Base-by-base conservation (phyloP, 2,797 vertebrate species). In the Forpus xanthops region DNA sequence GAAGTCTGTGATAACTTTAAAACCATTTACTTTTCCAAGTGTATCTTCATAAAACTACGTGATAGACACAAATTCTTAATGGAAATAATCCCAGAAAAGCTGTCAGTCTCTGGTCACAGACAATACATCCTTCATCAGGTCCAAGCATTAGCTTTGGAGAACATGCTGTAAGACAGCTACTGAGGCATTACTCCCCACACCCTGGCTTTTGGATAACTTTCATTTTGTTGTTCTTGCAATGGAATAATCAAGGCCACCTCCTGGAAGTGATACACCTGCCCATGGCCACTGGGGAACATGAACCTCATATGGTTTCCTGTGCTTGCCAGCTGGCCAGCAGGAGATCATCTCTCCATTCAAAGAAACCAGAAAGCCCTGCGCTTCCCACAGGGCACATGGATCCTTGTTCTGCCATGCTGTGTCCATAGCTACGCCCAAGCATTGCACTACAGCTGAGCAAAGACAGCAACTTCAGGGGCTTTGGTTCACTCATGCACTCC, bases 401-500 rank as follows among this genome's bases (percentile, higher is more conserved):
- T 91, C 75, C 61, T 68, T 31, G 61, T 30, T 75, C 74, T 79
- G 56, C 78, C 71, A 49, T 1, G 6, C 33, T 3, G 56, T 67
- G 92, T 74, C 78, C 89, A 74, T 62, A 27, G 78, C 49, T 85
- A 91, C 12, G 1, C 41, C 78, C 5, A 37, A 80, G 27, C 76
- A 27, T 55, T 81, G 78, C 58, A 88, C 62, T 49, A 62, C 91
- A 78, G 87, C 85, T 81, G 70, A 93, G 68, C 47, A 85, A 87
- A 87, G 68, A 52, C 75, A 83, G 89, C 49, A 73, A 64, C 67
- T 72, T 78, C 82, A 75, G 87, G 45, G 68, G 49, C 76, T 78
- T 47, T 85, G 61, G 45, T 62, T 65, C 75, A 42, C 85, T 85
- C 24, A 9, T 9, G 39, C 35, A 33, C 76, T 89, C 68, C 85